These are phyloP conservation scores for Amblyjoppa proteus DNA, from an alignment of 2,888 invertebrate species.

Conservation along the genomic window DNA sequence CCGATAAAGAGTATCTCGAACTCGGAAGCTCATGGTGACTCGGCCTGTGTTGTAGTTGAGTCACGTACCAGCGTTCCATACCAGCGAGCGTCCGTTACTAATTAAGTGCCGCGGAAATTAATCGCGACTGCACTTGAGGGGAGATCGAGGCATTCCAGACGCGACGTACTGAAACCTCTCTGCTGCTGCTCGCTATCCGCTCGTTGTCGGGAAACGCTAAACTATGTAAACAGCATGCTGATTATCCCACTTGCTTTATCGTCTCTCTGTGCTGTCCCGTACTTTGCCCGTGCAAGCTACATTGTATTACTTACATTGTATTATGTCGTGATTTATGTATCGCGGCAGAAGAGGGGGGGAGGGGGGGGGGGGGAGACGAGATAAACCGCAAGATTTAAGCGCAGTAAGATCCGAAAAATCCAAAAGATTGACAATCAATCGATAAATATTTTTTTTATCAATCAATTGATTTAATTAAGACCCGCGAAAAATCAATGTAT, in stretches of 20 bases:
- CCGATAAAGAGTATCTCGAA: constrained; percentile 11
- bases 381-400: neutral
- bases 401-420: constrained; percentile 26
- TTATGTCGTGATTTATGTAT: neutral
- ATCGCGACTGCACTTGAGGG: constrained; percentile 72
- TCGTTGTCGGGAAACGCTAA: constrained; percentile 73
- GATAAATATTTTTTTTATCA: neutral
- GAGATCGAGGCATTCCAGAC: constrained; percentile 40
- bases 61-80: constrained; percentile 44
- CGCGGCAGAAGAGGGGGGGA: neutral
- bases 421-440: constrained; percentile 8
- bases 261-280: constrained; percentile 55
- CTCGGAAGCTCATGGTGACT: neutral
- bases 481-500: constrained; percentile 32
- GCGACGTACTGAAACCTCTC: constrained; percentile 41
- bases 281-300: constrained; percentile 25
- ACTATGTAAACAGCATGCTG: constrained; percentile 81
- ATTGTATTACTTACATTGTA: neutral
- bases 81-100: constrained; percentile 75
- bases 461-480: constrained; percentile 15
- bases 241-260: constrained; percentile 80
- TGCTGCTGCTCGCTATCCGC: constrained; percentile 59
- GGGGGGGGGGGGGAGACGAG: neutral
- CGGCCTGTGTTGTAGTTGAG: constrained; percentile 7
- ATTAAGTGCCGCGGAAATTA: constrained; percentile 81